Percentiles rank a stretch among this genome's conserved stretches.
Conservation (phyloP, 2,113 vertebrate species). For the Pterocles burchelli region DNA sequence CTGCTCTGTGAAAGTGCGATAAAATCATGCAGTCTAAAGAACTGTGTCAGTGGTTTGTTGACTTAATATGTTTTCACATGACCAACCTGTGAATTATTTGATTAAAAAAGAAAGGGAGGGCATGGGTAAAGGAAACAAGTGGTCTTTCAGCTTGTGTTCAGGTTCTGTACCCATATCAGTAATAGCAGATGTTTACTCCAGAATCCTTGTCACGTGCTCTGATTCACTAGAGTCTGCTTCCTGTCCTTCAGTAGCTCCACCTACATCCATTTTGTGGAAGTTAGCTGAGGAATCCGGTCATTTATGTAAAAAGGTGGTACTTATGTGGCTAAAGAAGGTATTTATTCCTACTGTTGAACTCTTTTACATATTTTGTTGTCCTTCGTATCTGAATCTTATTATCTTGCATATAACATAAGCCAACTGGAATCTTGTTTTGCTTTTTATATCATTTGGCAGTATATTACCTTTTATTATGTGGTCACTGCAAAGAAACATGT, state of each 20-base stretch:
- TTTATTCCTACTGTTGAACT: conserved; percentile 38
- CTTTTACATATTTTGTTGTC: neutral
- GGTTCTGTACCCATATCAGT: neutral
- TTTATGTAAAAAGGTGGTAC: conserved; percentile 49
- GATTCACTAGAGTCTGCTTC: conserved; percentile 46
- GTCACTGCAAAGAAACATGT: conserved; percentile 5
- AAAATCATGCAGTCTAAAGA: neutral
- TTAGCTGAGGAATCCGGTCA: conserved; percentile 13
- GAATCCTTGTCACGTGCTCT: conserved; percentile 36
- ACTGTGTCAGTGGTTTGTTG: neutral
- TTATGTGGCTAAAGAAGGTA: conserved; percentile 37
- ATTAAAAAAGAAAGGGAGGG: neutral
- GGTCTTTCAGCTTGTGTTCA: neutral
- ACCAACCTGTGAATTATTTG: neutral
- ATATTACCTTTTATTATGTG: conserved; percentile 4
- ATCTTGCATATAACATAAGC: neutral
- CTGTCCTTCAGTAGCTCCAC: conserved; percentile 48
- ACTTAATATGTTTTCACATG: neutral
- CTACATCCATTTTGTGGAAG: conserved; percentile 15
- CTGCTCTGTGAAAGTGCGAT: neutral
- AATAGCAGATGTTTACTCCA: conserved; percentile 25
- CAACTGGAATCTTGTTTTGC: conserved; percentile 5
- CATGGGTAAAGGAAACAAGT: neutral
- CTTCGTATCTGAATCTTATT: neutral
- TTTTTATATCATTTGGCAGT: neutral